Conservation (phyloP, 2,888 invertebrate genomes). For the Poecilobothrus nobilitatus region DNA sequence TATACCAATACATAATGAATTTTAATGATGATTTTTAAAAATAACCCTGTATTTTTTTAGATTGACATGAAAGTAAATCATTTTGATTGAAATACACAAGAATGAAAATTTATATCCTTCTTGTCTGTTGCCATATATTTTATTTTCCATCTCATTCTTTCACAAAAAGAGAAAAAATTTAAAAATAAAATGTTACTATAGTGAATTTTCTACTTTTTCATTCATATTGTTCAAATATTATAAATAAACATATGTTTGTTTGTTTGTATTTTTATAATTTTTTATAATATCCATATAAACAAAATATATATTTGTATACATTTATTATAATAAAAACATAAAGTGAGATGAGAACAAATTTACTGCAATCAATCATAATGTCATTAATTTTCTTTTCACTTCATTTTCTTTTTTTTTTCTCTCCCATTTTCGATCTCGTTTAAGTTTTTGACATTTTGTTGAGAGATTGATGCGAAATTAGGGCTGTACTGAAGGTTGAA, state of each 20-base stretch:
- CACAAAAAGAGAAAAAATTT: not conserved
- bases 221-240: not conserved
- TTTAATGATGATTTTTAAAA: not conserved
- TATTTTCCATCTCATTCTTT: not conserved
- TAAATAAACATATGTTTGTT: too few relatives aligned
- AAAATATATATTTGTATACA: too few relatives aligned
- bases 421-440: not conserved
- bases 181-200: not conserved
- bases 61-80: slow-evolving; percentile 4
- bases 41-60: not conserved
- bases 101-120: slow-evolving; percentile 6
- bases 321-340: not conserved
- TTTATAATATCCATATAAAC: too few relatives aligned
- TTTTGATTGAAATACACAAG: slow-evolving; percentile 4
- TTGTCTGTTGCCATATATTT: slow-evolving; percentile 1
- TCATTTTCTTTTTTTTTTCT: slow-evolving; percentile 1
- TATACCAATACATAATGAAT: too few relatives aligned
- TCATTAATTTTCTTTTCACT: slow-evolving; percentile 8
- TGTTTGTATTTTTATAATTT: too few relatives aligned
- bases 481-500: slow-evolving; percentile 6
- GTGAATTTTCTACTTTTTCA: not conserved
- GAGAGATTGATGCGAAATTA: slow-evolving; percentile 6
- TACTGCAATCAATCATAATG: slow-evolving; percentile 9
- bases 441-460: slow-evolving; percentile 6
- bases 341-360: slow-evolving; percentile 8